Evolutionary conservation across 30 jellyfish, hydroid and myxozoan species (phyloP).

Genomic region (Sanderia malayensis): DNA sequence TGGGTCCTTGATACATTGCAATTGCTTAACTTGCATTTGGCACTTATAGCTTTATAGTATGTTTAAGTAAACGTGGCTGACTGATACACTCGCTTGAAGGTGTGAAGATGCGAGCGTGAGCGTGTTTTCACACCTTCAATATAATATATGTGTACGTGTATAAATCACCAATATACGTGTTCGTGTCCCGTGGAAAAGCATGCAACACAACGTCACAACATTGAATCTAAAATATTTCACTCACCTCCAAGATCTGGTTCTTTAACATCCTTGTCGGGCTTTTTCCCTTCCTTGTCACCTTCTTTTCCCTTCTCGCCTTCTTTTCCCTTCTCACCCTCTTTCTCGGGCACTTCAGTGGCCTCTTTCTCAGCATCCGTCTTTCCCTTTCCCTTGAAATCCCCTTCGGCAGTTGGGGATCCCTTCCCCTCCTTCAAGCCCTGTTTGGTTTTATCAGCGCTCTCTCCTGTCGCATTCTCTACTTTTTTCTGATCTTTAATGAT

Average conservation of each 20-base stretch:
- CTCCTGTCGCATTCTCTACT: conserved; percentile 50
- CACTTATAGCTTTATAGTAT: no score
- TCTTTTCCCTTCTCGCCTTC: not conserved
- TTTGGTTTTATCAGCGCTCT: conserved; percentile 12
- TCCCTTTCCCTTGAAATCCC: conserved; percentile 60
- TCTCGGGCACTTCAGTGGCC: conserved; percentile 69
- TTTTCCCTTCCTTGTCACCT: conserved; percentile 14
- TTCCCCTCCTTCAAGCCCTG: conserved; percentile 46
- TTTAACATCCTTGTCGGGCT: not conserved
- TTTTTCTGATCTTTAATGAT: conserved; percentile 56
- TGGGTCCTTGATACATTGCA: no score
- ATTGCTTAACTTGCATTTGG: no score
- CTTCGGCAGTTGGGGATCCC: conserved; percentile 56
- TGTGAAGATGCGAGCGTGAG: no score
- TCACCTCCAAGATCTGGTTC: conserved; percentile 8
- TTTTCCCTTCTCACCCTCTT: conserved; percentile 15
- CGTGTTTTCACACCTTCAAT: no score
- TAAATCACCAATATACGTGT: no score
- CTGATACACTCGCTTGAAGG: no score
- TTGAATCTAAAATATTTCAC: not conserved
- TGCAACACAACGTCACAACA: no score
- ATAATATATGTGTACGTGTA: no score
- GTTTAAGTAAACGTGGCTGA: no score
- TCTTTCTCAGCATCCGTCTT: conserved; percentile 62
- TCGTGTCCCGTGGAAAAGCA: no score